Evolutionary conservation across 2,888 invertebrate genomes (phyloP), one percentile per base, ranked within the genome.

Genomic region (Atethmia centrago): DNA sequence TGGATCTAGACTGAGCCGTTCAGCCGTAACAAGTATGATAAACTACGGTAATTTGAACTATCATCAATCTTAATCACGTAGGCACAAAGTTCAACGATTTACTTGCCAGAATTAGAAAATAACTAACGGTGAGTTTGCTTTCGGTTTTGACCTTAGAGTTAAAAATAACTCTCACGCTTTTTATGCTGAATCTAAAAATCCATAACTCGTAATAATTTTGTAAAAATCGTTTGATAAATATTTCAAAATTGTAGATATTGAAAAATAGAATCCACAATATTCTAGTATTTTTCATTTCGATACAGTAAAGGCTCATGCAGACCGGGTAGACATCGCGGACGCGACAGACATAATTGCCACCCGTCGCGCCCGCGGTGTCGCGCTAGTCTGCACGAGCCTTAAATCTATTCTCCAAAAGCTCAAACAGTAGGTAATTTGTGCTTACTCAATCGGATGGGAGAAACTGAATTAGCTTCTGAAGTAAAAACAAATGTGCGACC

Each of bases 21-120:
- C 65, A 74, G 45, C 69, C 40, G 64, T 67, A 67, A 63, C 61
- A 36, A 63, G 71, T 71, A 67, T 73, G 68, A 72, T 77, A 82
- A 71, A 82, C 78, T 68, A 73, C 62, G 40, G 64, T 71, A 73
- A 75, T 75, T 80, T 77, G 31, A 72, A 73, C 72, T 75, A 77
- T 42, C 82, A 84, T 84, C 62, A 80, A 83, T 83, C 85, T 62
- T 71, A 77, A 77, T 84, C 65, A 75, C 74, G 19, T 80, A 67
- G 42, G 61, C 67, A 56, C 28, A 36, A 65, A 76, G 25, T 61
- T 75, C 51, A 36, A 63, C 56, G 55, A 71, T 83, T 74, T 71
- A 74, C 56, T 74, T 62, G 10, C 56, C 19, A 40, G 31, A 74
- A 63, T 56, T 62, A 45, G 55, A 7, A 74, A 45, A 55, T 56